These are phyloP conservation scores for Lepidotrigona ventralis DNA, from an alignment of 1,140 invertebrate genomes.

Conservation along the genomic window DNA sequence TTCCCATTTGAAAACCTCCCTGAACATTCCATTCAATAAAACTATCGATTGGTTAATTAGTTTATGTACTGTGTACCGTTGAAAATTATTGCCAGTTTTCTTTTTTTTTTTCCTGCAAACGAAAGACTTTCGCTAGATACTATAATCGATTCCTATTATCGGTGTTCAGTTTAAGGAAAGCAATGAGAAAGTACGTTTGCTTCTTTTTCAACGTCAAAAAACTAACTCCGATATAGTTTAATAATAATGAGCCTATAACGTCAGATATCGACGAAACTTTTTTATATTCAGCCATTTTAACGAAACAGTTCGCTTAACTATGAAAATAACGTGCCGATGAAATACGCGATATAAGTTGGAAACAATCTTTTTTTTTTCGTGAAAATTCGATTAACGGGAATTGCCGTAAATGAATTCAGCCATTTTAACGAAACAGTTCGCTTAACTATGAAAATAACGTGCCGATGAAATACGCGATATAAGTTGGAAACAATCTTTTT, in stretches of 20 bases:
- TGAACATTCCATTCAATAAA: not conserved
- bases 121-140: too few relatives aligned
- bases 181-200: not conserved
- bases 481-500: not conserved
- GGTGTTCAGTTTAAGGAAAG: not conserved
- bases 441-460: conserved; percentile 7
- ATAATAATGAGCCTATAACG: conserved; percentile 23
- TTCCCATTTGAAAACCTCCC: not conserved
- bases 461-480: conserved; percentile 34
- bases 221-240: not conserved
- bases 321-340: conserved; percentile 13
- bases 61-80: not conserved
- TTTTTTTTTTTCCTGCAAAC: too few relatives aligned
- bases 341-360: conserved; percentile 23
- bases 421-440: too few relatives aligned
- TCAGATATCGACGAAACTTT: conserved; percentile 52
- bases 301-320: too few relatives aligned
- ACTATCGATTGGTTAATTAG: not conserved
- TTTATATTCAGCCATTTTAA: too few relatives aligned
- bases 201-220: not conserved
- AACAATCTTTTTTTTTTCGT: not conserved
- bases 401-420: not conserved
- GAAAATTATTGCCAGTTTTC: not conserved
- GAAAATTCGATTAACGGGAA: conserved; percentile 5
- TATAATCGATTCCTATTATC: not conserved